Base-by-base conservation (phyloP, 2,113 vertebrate genomes). In the Corynorhinus townsendii region DNA sequence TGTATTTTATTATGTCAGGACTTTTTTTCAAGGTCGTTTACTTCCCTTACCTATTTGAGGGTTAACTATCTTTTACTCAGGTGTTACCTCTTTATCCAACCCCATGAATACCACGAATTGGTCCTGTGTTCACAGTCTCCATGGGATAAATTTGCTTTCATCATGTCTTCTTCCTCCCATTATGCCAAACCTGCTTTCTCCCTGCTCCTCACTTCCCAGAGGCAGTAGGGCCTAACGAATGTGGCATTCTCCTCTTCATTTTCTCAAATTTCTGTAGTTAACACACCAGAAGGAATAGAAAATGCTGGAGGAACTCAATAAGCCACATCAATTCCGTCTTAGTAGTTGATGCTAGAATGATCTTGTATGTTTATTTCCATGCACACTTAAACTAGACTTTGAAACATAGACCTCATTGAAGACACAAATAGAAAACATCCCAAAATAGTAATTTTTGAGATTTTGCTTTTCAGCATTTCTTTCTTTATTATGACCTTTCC, bases 361-460 rank as follows among this genome's bases (percentile, higher is more conserved):
- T 64, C 54, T 82, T 3, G 4, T 28, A 17, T 81, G 40, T 38
- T 94, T 89, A 92, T 62, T 87, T 91, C 28, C 33, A 71, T 68
- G 49, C 24, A 94, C 11, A 79, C 5, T 62, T 62, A 62, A 84
- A 20, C 35, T 45, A 84, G 26, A 16, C 17, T 94, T 93, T 95
- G 47, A 93, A 87, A 35, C 26, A 43, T 5, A 33, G 33, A 76
- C 79, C 45, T 94, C 76, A 90, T 79, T 94, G 94, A 84, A 52
- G 62, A 49, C 40, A 92, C 73, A 87, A 26, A 93, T 3, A 93
- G 30, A 89, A 91, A 90, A 54, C 11, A 89, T 91, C 38, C 93
- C 69, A 96, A 91, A 96, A 89, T 90, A 94, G 90, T 79, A 81
- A 91, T 87, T 86, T 93, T 93, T 93, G 76, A 92, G 89, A 73